These are phyloP conservation scores for Gisinianus flammeolus DNA, from an alignment of 2,888 invertebrate species.

Conservation along the genomic window DNA sequence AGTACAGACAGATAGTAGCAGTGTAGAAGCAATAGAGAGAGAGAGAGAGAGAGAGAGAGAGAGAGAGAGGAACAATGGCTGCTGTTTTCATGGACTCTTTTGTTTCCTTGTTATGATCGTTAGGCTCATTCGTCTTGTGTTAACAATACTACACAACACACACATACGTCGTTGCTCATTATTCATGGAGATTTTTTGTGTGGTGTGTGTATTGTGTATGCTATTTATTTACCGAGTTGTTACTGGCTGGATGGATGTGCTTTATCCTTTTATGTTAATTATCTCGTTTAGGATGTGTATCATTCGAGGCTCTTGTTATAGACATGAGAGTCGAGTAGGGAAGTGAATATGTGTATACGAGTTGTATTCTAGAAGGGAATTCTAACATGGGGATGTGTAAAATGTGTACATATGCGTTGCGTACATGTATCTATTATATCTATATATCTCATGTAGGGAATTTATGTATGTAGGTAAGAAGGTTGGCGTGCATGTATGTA, in stretches of 20 bases:
- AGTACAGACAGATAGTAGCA: not conserved
- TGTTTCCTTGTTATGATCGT: constrained; percentile 28
- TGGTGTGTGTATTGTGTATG: not conserved
- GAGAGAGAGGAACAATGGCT: constrained; percentile 15
- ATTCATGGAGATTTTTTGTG: constrained; percentile 5
- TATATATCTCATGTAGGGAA: no score
- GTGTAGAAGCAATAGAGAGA: no score
- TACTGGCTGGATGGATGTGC: not conserved
- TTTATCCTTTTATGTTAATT: constrained; percentile 38
- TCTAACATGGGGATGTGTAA: not conserved
- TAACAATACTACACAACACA: no score
- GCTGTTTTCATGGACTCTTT: constrained; percentile 10
- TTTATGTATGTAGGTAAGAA: no score
- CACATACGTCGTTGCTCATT: not conserved
- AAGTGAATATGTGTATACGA: not conserved
- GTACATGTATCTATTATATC: no score
- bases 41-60: no score
- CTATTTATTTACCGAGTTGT: not conserved
- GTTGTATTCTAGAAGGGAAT: not conserved
- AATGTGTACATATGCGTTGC: no score
- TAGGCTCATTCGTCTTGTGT: not conserved
- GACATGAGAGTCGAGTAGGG: constrained; percentile 1
- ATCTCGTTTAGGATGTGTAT: constrained; percentile 3
- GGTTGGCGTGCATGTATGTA: no score
- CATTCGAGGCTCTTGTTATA: not conserved